phyloP scores from a whole-genome alignment of 2,888 invertebrate species.

The Agriopis leucophaearia region DNA sequence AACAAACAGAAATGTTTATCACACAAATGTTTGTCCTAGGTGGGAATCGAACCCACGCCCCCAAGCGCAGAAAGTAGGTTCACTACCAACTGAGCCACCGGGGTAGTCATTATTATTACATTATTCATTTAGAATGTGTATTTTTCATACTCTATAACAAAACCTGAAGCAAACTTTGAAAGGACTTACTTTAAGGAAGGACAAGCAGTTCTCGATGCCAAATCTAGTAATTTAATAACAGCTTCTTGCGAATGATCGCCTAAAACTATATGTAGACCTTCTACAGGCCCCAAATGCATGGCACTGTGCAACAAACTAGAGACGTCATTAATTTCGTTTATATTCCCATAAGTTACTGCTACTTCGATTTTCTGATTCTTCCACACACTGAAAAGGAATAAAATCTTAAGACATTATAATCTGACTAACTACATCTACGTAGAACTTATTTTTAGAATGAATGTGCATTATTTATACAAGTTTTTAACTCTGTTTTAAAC shows the following conservation, averaged over 20 bases:
- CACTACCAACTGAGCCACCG: no score
- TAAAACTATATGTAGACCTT: constrained; percentile 22
- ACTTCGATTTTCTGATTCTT: constrained; percentile 41
- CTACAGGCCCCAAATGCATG: constrained; percentile 20
- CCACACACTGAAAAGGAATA: constrained; percentile 42
- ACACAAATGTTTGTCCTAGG: no score
- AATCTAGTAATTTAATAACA: constrained; percentile 7
- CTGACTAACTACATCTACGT: background rate
- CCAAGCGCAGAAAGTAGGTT: no score
- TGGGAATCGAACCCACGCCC: no score
- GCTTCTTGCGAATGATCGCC: background rate
- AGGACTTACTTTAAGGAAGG: constrained; percentile 27
- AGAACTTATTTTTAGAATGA: no score
- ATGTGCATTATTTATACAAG: no score
- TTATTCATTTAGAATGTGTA: background rate
- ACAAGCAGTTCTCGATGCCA: constrained; percentile 19
- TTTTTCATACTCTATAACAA: background rate
- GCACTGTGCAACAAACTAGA: constrained; percentile 25
- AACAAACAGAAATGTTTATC: no score
- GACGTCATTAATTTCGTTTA: constrained; percentile 25
- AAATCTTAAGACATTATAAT: background rate
- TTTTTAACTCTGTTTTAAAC: no score
- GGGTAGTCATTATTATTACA: no score
- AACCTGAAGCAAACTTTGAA: background rate
- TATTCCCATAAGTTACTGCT: constrained; percentile 23